Conservation (phyloP, 2,113 vertebrate genomes). For the Prinia subflava region DNA sequence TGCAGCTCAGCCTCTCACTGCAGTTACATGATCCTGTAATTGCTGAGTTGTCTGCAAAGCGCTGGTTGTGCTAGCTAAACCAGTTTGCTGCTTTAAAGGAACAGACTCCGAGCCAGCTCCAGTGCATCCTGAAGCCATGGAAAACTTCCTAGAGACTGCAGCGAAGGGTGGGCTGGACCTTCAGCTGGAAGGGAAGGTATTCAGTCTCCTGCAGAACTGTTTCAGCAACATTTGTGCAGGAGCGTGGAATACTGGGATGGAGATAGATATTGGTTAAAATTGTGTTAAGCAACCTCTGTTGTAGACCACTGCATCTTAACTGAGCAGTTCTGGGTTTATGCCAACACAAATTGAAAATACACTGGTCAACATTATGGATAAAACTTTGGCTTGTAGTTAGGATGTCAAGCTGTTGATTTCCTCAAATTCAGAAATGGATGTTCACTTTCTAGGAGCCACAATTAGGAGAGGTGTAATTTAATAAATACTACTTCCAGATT, state of each 20-base stretch:
- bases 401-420: background rate
- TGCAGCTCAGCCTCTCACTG: conserved; percentile 57
- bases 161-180: background rate
- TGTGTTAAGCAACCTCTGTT: background rate
- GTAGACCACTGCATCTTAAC: background rate
- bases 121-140: background rate
- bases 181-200: background rate
- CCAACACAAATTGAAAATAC: background rate
- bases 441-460: background rate
- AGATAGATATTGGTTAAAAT: background rate
- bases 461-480: background rate
- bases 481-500: background rate
- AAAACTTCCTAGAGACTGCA: conserved; percentile 33
- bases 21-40: conserved; percentile 53
- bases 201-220: background rate
- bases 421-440: background rate
- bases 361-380: background rate
- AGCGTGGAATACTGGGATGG: background rate
- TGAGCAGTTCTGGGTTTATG: background rate
- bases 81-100: conserved; percentile 57
- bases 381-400: background rate
- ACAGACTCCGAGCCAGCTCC: background rate
- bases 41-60: conserved; percentile 52
- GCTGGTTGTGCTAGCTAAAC: conserved; percentile 61
- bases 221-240: background rate